Percentiles rank a stretch among this genome's conserved stretches.
phyloP scores from a whole-genome alignment of 2,797 vertebrate genomes.

The Pseudochaenichthys georgianus region DNA sequence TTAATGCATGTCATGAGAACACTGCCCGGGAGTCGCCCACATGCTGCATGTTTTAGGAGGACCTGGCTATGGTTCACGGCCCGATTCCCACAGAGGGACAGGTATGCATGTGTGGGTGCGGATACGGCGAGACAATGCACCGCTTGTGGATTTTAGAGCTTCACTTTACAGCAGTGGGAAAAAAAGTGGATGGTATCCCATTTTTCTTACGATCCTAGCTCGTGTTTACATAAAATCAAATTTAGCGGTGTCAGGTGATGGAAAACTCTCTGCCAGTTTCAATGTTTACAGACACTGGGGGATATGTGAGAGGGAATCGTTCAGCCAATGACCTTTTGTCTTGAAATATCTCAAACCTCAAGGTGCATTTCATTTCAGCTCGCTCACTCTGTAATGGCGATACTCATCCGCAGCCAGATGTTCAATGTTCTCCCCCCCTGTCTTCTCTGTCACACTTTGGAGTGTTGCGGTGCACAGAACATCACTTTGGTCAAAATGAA shows the following conservation, averaged over 20 bases:
- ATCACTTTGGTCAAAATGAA: slow-evolving; percentile 20
- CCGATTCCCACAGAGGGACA: slow-evolving; percentile 8
- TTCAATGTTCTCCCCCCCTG: slow-evolving; percentile 15
- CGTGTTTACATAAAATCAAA: slow-evolving; percentile 59
- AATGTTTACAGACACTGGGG: slow-evolving; percentile 57
- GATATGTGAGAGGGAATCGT: slow-evolving; percentile 42
- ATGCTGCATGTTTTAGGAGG: slow-evolving; percentile 33
- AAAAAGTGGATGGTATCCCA: slow-evolving; percentile 27
- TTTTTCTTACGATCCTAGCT: slow-evolving; percentile 31
- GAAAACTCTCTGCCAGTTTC: slow-evolving; percentile 42
- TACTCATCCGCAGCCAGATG: slow-evolving; percentile 56
- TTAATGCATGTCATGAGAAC: slow-evolving; percentile 54
- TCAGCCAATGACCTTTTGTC: slow-evolving; percentile 51
- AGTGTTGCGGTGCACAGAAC: slow-evolving; percentile 23
- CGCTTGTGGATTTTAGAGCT: slow-evolving; percentile 35
- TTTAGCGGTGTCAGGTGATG: slow-evolving; percentile 51
- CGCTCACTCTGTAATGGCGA: slow-evolving; percentile 29
- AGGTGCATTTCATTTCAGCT: slow-evolving; percentile 33
- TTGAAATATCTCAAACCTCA: slow-evolving; percentile 58
- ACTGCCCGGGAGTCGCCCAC: slow-evolving; percentile 10
- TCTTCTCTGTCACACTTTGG: slow-evolving; percentile 28
- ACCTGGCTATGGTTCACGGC: slow-evolving; percentile 30
- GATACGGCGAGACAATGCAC: slow-evolving; percentile 25
- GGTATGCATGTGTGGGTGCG: slow-evolving; percentile 24
- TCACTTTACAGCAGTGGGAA: slow-evolving; percentile 20